Evolutionary conservation across 2,888 invertebrate genomes (phyloP).

Genomic region (Galeruca laticollis): DNA sequence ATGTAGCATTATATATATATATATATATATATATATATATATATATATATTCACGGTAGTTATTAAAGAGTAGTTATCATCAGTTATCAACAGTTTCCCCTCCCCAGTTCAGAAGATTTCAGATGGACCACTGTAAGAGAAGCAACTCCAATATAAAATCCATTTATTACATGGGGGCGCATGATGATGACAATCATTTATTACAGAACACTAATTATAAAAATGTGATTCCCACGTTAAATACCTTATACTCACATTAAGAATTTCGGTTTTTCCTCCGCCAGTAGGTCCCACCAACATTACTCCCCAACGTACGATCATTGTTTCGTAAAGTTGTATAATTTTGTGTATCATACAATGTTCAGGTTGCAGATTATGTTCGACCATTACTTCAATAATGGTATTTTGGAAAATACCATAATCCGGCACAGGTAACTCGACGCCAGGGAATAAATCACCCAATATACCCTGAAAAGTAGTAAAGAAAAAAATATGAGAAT

Average conservation of each 20-base stretch:
- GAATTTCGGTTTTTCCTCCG: slow-evolving; percentile 84
- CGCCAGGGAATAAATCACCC: slow-evolving; percentile 90
- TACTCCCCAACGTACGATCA: slow-evolving; percentile 92
- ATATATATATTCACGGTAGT: too few relatives aligned
- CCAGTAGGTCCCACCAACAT: slow-evolving; percentile 94
- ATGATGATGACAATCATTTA: too few relatives aligned
- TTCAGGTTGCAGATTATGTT: slow-evolving; percentile 77
- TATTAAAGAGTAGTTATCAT: too few relatives aligned
- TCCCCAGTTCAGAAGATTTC: too few relatives aligned
- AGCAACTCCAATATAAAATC: too few relatives aligned
- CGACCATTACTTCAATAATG: slow-evolving; percentile 69
- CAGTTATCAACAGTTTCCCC: too few relatives aligned
- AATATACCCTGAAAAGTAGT: slow-evolving; percentile 77
- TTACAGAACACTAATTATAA: background rate
- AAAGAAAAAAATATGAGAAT: background rate
- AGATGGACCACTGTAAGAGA: too few relatives aligned
- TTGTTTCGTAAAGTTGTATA: slow-evolving; percentile 90
- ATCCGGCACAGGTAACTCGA: slow-evolving; percentile 81
- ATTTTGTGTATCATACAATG: slow-evolving; percentile 77
- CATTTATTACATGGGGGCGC: too few relatives aligned
- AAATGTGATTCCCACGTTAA: background rate
- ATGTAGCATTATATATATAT: too few relatives aligned
- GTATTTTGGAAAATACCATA: slow-evolving; percentile 82
- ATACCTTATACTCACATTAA: slow-evolving; percentile 70
- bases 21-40: too few relatives aligned